phyloP scores from a whole-genome alignment of 2,888 invertebrate genomes.

The Eupithecia subfuscata region DNA sequence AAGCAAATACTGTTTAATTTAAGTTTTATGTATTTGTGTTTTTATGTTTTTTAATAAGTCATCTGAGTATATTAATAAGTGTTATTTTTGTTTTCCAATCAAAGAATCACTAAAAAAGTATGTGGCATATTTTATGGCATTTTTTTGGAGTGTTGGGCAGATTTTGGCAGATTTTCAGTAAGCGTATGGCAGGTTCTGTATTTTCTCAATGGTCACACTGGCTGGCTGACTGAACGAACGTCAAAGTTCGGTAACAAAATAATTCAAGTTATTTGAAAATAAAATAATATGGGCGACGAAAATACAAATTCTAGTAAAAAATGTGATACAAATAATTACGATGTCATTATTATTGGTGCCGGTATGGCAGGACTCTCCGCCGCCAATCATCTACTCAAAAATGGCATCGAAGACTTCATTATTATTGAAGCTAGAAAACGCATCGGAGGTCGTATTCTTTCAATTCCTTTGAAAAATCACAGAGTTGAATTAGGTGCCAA shows the following conservation, averaged over 20 bases:
- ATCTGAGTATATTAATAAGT: too few relatives aligned
- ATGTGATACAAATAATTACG: constrained; percentile 83
- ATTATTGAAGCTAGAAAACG: constrained; percentile 92
- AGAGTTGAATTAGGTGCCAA: constrained; percentile 95
- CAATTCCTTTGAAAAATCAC: constrained; percentile 86
- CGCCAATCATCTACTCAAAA: constrained; percentile 91
- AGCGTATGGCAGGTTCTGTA: too few relatives aligned
- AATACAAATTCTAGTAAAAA: constrained; percentile 79
- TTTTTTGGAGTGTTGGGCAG: too few relatives aligned
- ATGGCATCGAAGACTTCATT: constrained; percentile 90
- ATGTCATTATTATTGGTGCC: constrained; percentile 92
- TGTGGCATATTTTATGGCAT: too few relatives aligned
- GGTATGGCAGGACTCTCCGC: constrained; percentile 94
- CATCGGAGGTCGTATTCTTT: constrained; percentile 92
- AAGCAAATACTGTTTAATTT: too few relatives aligned
- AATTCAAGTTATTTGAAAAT: constrained; percentile 62
- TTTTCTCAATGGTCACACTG: too few relatives aligned
- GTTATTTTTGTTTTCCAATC: too few relatives aligned
- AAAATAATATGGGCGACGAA: constrained; percentile 81
- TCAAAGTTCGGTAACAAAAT: constrained; percentile 71
- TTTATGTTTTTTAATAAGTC: too few relatives aligned
- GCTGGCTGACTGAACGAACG: constrained; percentile 61
- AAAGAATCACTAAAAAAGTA: too few relatives aligned
- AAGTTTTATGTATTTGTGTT: too few relatives aligned
- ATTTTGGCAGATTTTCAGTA: too few relatives aligned